These are phyloP conservation scores for Ptychoptera contaminata DNA, from an alignment of 2,888 invertebrate genomes.

Conservation along the genomic window DNA sequence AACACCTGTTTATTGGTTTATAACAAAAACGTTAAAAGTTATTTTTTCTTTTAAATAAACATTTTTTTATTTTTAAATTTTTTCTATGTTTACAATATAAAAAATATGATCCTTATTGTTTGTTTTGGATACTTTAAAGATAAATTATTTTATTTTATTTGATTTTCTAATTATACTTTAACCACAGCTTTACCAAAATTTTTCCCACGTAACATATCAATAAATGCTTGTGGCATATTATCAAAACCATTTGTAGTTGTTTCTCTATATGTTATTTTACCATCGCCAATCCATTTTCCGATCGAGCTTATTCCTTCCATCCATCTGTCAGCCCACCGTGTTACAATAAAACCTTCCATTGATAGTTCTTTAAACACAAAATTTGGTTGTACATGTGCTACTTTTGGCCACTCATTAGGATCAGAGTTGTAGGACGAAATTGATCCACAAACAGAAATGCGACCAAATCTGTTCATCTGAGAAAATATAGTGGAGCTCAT, in stretches of 20 bases:
- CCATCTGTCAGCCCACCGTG: slow-evolving; percentile 42
- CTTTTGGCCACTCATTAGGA: slow-evolving; percentile 5
- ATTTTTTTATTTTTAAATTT: no score
- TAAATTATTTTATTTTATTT: background rate
- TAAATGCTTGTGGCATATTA: slow-evolving; percentile 53
- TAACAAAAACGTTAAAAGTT: no score
- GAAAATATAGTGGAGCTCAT: slow-evolving; percentile 40
- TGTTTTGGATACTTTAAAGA: no score
- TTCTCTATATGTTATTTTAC: slow-evolving; percentile 53
- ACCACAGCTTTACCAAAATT: slow-evolving; percentile 58
- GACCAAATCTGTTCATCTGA: slow-evolving; percentile 44
- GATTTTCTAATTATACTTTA: slow-evolving; percentile 25
- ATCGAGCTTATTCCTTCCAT: slow-evolving; percentile 46
- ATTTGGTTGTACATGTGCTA: slow-evolving; percentile 33
- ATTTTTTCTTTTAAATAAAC: no score
- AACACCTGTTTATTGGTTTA: no score
- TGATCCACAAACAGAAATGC: slow-evolving; percentile 47
- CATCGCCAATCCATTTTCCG: slow-evolving; percentile 46
- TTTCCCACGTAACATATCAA: slow-evolving; percentile 44
- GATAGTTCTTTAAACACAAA: slow-evolving; percentile 41
- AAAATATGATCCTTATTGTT: no score
- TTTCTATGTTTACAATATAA: no score
- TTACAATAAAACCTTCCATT: slow-evolving; percentile 36
- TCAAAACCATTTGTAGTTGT: slow-evolving; percentile 56
- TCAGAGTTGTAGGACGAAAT: slow-evolving; percentile 46